Evolutionary conservation across 2,888 invertebrate genomes (phyloP).

Genomic region (Eulithis prunata): DNA sequence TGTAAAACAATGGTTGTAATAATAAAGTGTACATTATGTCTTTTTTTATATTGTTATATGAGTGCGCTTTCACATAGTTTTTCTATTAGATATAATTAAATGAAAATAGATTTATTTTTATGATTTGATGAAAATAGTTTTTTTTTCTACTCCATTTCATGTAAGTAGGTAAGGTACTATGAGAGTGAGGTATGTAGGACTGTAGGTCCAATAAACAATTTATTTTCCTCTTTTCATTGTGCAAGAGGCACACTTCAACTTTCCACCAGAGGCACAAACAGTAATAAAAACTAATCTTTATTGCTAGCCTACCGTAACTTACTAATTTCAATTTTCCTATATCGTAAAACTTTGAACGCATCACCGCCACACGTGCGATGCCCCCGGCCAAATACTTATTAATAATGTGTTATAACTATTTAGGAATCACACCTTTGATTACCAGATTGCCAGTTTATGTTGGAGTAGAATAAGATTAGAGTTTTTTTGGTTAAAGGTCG

Average conservation of each 20-base stretch:
- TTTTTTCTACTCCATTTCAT: no score
- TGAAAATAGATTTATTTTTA: no score
- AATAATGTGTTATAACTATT: slow-evolving; percentile 41
- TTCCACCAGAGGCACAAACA: slow-evolving; percentile 29
- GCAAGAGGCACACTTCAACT: slow-evolving; percentile 17
- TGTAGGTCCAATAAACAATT: no score
- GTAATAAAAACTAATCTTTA: slow-evolving; percentile 44
- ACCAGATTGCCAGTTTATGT: slow-evolving; percentile 18
- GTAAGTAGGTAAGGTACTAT: no score
- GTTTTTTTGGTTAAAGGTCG: slow-evolving; percentile 26
- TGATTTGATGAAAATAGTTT: no score
- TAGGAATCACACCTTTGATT: slow-evolving; percentile 38
- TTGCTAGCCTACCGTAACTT: slow-evolving; percentile 43
- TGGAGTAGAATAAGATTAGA: slow-evolving; percentile 24
- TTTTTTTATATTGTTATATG: no score
- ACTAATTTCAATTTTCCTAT: slow-evolving; percentile 45
- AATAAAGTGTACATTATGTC: no score
- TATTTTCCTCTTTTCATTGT: not conserved
- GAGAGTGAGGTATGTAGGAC: no score
- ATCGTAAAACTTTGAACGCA: slow-evolving; percentile 39
- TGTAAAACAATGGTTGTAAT: no score
- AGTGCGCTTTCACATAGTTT: no score
- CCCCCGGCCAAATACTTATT: slow-evolving; percentile 39
- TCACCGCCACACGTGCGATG: slow-evolving; percentile 38
- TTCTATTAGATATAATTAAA: no score